A percentile compares a stretch with the other conserved stretches of the same genome.
Evolutionary conservation across 2,113 vertebrate genomes (phyloP).

Genomic region (Dolichotis patagonum): DNA sequence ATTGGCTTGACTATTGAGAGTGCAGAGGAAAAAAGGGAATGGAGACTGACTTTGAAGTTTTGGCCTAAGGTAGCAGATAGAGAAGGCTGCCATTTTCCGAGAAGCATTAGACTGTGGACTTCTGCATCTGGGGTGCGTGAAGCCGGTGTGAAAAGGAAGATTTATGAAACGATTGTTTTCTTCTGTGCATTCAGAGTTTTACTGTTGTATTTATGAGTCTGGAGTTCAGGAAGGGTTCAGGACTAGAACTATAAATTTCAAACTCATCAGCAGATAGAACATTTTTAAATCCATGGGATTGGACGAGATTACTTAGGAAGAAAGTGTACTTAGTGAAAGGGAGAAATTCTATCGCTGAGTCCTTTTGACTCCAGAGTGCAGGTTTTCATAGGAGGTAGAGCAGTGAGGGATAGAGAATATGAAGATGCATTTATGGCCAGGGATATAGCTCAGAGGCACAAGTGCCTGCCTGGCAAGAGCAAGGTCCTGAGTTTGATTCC

Average conservation of each 20-base stretch:
- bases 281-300: conserved; percentile 41
- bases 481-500: too few relatives aligned
- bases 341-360: not conserved
- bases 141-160: conserved; percentile 15
- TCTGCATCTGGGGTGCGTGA: not conserved
- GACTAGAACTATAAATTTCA: conserved; percentile 60
- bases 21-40: not conserved
- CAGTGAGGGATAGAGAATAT: not conserved
- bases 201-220: conserved; percentile 68
- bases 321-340: not conserved
- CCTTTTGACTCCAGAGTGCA: not conserved
- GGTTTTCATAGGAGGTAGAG: not conserved
- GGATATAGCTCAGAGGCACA: too few relatives aligned
- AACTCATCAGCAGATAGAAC: conserved; percentile 63
- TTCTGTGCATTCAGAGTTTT: conserved; percentile 37
- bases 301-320: conserved; percentile 10
- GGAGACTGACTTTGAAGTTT: not conserved
- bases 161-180: conserved; percentile 65
- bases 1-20: not conserved
- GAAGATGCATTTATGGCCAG: too few relatives aligned
- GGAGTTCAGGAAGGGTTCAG: conserved; percentile 67
- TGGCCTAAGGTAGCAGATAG: not conserved
- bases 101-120: not conserved
- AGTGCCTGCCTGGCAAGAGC: too few relatives aligned
- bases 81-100: not conserved